These are phyloP conservation scores for Apodemus sylvaticus DNA, from an alignment of 2,113 vertebrate species.

Conservation along the genomic window DNA sequence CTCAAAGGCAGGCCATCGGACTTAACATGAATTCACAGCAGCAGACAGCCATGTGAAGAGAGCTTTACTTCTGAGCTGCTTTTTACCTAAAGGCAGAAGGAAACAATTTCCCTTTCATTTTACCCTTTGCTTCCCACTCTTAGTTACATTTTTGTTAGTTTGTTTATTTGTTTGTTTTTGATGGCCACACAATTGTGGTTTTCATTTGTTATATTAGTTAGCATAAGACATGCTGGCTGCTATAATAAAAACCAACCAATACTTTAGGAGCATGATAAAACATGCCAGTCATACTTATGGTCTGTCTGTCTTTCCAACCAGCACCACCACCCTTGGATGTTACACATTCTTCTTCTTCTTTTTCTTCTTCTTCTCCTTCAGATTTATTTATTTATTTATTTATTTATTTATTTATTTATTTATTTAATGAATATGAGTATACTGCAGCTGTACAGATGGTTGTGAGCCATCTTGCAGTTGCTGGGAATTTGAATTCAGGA, in stretches of 20 bases:
- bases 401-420: too few relatives aligned
- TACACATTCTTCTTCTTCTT: not conserved
- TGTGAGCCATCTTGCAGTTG: too few relatives aligned
- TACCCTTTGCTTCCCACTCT: not conserved
- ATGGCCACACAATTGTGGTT: not conserved
- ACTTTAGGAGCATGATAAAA: not conserved
- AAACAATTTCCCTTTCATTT: not conserved
- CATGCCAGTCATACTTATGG: fast-evolving
- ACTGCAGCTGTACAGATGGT: too few relatives aligned
- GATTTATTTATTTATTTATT: too few relatives aligned
- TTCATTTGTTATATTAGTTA: not conserved
- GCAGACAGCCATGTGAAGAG: not conserved
- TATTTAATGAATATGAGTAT: too few relatives aligned
- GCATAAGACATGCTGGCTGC: not conserved
- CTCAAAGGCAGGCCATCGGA: not conserved
- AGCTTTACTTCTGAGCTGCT: not conserved
- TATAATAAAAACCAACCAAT: not conserved
- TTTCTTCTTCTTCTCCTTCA: too few relatives aligned
- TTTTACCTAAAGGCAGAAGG: not conserved
- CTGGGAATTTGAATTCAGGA: too few relatives aligned
- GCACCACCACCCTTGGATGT: too few relatives aligned
- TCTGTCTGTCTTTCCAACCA: not conserved
- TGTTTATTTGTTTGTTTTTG: not conserved
- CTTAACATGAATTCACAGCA: not conserved
- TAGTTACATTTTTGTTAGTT: not conserved